A percentile compares a stretch with the other conserved stretches of the same genome.
Conservation (phyloP, 2,797 vertebrate species). For the Dendrocincla tyrannina region DNA sequence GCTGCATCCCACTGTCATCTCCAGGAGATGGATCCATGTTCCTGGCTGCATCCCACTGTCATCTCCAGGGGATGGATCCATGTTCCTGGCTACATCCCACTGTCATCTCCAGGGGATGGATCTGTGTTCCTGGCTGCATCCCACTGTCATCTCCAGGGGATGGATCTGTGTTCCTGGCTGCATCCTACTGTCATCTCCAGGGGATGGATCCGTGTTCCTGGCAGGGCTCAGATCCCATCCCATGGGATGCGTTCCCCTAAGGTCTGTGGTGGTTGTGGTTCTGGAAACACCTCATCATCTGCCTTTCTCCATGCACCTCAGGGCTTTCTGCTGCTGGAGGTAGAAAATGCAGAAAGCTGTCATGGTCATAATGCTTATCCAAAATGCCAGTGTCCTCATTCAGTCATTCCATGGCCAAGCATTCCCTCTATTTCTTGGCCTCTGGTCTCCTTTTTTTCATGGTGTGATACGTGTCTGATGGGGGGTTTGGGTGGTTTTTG, state of each 20-base stretch:
- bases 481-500: no score
- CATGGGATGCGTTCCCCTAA: accelerated
- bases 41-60: no score
- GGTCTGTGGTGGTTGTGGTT: accelerated
- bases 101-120: accelerated
- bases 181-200: no score
- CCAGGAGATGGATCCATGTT: no score
- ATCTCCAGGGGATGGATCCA: no score
- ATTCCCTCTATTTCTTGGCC: not conserved
- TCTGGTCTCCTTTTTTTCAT: not conserved
- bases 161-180: not conserved
- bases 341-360: not conserved
- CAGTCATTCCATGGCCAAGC: not conserved
- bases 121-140: accelerated
- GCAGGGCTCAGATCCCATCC: not conserved
- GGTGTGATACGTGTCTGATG: no score
- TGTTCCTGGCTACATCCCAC: not conserved
- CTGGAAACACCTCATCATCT: not conserved
- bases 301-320: not conserved
- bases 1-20: no score
- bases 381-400: not conserved
- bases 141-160: accelerated
- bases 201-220: accelerated
- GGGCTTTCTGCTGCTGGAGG: not conserved
- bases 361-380: not conserved